These are phyloP conservation scores for Noctua fimbriata DNA, from an alignment of 2,888 invertebrate species.

Conservation along the genomic window DNA sequence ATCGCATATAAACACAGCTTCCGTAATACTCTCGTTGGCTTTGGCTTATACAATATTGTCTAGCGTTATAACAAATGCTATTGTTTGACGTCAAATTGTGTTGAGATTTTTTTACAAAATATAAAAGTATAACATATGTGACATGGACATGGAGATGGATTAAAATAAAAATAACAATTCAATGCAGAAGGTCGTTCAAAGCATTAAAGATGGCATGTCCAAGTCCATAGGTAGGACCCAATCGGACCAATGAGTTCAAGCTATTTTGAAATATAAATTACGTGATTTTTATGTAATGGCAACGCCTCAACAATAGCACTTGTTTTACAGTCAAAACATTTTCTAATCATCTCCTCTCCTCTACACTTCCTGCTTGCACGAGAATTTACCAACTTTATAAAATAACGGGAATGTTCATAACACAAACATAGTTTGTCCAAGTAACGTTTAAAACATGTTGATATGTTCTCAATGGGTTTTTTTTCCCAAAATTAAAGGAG, in stretches of 20 bases:
- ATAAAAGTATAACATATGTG: slow-evolving; percentile 24
- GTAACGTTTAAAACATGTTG: background rate
- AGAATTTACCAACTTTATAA: slow-evolving; percentile 32
- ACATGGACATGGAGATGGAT: background rate
- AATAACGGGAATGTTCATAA: slow-evolving; percentile 59
- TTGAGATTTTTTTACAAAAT: background rate
- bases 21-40: slow-evolving; percentile 85
- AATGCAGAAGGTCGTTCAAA: background rate
- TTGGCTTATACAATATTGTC: slow-evolving; percentile 81
- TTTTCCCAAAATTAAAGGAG: background rate
- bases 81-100: slow-evolving; percentile 52
- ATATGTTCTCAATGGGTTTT: background rate
- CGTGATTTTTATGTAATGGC: background rate
- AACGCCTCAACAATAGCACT: slow-evolving; percentile 68
- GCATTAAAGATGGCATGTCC: background rate
- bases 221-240: background rate
- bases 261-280: background rate
- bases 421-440: slow-evolving; percentile 37
- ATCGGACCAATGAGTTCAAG: background rate
- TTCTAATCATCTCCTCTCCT: slow-evolving; percentile 22
- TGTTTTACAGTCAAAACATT: slow-evolving; percentile 65
- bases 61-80: slow-evolving; percentile 69
- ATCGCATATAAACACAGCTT: slow-evolving; percentile 75
- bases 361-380: slow-evolving; percentile 30
- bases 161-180: background rate